Base-by-base conservation (phyloP, 2,113 vertebrate genomes). In the Mastomys coucha region DNA sequence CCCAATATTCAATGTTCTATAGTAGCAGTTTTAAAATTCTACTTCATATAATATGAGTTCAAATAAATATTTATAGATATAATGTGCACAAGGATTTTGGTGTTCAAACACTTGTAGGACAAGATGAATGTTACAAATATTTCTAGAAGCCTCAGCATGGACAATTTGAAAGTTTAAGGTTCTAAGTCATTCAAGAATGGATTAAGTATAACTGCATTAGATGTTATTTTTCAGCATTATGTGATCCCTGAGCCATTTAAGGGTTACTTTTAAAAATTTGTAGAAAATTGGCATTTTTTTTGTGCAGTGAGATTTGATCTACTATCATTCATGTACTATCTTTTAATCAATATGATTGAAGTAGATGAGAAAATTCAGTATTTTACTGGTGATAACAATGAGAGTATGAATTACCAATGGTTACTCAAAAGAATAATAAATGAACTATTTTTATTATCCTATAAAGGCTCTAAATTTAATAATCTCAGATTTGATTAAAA, bases 381-480 rank as follows among this genome's bases (percentile, higher is more conserved):
- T 72, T 82, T 69, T 73, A 8, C 36, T 88, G 20, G 2, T 60
- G 67, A 91, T 20, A 94, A 51, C 75, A 77, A 13, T 70, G 9
- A 12, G 1, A 85, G 16, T 88, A 94, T 84, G 86, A 53, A 72
- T 77, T 92, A 20, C 17, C n/a, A 91, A 63, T n/a, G 36, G 0
- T 67, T 91, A 81, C 5, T 82, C 13, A 92, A 92, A 91, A 31
- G 72, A 81, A 70, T 91, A 92, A 45, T 88, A 56, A 94, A 16
- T 22, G 63, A 56, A 49, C 69, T 31, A 28, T 20, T 31, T 84
- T 45, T 86, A 77, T 88, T 8, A 88, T 88, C 36, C 20, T 51
- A 22, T 14, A 53, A 24, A 53, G 24, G 77, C 13, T 82, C 24
- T 24, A 96, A 86, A 60, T 33, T 91, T 69, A 89, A 91, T 69